phyloP scores from a whole-genome alignment of 23 tunicate genomes.

The Halocynthia roretzi region DNA sequence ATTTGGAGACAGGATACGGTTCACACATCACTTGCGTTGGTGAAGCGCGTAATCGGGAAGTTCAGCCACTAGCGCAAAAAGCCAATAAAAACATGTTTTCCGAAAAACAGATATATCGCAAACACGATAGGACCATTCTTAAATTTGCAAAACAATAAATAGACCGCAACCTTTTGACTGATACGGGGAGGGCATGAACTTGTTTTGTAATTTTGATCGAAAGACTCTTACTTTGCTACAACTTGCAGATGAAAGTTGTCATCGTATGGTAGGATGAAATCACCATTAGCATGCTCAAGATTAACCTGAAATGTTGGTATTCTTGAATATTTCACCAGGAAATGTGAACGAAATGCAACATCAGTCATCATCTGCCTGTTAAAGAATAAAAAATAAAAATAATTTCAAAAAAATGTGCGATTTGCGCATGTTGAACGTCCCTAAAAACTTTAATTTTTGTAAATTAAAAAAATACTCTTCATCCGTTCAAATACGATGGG shows the following conservation, averaged over 20 bases:
- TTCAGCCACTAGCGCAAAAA: no score
- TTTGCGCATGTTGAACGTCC: not conserved
- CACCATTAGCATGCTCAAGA: constrained; percentile 6
- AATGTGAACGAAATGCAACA: constrained; percentile 28
- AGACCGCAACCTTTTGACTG: no score
- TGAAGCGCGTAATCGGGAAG: no score
- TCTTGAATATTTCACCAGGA: constrained; percentile 43
- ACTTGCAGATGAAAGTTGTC: constrained; percentile 22
- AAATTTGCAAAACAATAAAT: no score
- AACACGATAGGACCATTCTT: no score
- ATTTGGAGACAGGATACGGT: no score
- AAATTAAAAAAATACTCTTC: no score
- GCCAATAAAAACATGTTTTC: no score
- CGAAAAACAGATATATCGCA: no score
- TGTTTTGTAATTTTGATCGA: not conserved
- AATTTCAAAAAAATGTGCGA: not conserved
- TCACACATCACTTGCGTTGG: no score
- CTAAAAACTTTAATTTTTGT: not conserved
- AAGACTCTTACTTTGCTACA: constrained; percentile 37
- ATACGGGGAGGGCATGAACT: not conserved
- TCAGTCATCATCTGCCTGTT: constrained; percentile 27
- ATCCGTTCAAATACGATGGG: not conserved
- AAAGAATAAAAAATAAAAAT: not conserved
- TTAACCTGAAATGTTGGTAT: constrained; percentile 51
- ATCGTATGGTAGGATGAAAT: constrained; percentile 53